Evolutionary conservation across 2,113 vertebrate genomes (phyloP).

Genomic region (Percina caprodes): DNA sequence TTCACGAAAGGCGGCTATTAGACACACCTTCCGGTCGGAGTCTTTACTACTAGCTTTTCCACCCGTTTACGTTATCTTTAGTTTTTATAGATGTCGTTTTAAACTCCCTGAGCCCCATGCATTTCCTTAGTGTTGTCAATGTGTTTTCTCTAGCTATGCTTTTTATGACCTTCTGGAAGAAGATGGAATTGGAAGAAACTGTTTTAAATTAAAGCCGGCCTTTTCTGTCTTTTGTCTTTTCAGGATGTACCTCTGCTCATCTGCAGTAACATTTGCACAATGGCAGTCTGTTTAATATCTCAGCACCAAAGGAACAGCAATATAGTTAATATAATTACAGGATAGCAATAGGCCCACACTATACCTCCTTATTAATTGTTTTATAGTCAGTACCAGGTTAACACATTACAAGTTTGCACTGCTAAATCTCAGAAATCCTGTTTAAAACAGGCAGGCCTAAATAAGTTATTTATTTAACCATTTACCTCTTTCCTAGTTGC

Average conservation of each 20-base stretch:
- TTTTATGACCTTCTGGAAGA: neutral
- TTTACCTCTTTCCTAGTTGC: conserved; percentile 83
- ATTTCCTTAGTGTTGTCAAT: neutral
- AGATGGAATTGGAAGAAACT: neutral
- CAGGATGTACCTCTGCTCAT: conserved; percentile 88
- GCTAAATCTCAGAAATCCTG: conserved; percentile 66
- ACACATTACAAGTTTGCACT: conserved; percentile 65
- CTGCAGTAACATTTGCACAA: conserved; percentile 82
- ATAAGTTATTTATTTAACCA: conserved; percentile 77
- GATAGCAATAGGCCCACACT: conserved; percentile 87
- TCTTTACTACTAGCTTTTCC: neutral
- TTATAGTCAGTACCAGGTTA: conserved; percentile 65
- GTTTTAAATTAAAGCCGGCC: neutral
- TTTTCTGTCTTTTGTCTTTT: conserved; percentile 43
- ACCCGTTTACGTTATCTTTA: neutral
- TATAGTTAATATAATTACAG: conserved; percentile 73
- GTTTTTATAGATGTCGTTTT: neutral
- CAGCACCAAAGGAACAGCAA: conserved; percentile 78
- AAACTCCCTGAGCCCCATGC: neutral
- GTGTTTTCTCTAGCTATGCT: neutral
- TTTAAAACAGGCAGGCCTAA: conserved; percentile 59
- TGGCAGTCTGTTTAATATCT: conserved; percentile 81
- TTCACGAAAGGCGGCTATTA: conserved; percentile 3
- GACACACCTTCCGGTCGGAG: conserved; percentile 13
- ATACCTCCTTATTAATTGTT: conserved; percentile 61